Evolutionary conservation across 1,140 invertebrate genomes (phyloP).

Genomic region (Stratiolaelaps scimitus): DNA sequence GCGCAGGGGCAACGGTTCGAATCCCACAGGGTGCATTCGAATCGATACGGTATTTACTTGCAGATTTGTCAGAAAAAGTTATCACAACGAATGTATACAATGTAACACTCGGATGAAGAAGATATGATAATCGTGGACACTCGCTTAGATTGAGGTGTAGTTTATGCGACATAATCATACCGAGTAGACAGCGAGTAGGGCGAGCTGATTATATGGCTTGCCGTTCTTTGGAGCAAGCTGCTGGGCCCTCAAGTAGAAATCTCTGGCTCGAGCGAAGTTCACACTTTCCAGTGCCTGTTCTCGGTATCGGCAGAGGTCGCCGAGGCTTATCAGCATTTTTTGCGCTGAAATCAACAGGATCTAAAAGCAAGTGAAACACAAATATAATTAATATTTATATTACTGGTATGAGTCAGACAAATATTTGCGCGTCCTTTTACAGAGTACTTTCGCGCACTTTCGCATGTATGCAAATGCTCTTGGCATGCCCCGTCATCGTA

Average conservation of each 20-base stretch:
- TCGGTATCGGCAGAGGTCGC: constrained; percentile 76
- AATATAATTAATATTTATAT: no score
- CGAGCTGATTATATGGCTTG: constrained; percentile 82
- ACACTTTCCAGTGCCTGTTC: constrained; percentile 61
- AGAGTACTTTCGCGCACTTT: no score
- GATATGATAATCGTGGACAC: constrained; percentile 39
- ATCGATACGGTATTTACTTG: neutral
- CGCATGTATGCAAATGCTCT: no score
- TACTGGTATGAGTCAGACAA: no score
- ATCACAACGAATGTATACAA: neutral
- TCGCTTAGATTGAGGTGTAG: no score
- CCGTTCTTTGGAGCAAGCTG: constrained; percentile 88
- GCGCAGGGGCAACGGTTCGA: no score
- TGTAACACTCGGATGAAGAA: neutral
- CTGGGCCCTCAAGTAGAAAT: constrained; percentile 82
- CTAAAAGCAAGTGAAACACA: constrained; percentile 47
- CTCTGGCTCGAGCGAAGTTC: constrained; percentile 70
- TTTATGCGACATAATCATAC: no score
- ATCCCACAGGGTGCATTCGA: constrained; percentile 18
- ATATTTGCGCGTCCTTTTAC: no score
- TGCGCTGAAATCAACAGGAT: constrained; percentile 68
- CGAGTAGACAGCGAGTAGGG: constrained; percentile 73
- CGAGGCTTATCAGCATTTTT: constrained; percentile 72
- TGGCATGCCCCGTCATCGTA: no score
- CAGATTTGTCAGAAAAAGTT: neutral